Evolutionary conservation across 2,797 vertebrate genomes (phyloP), one percentile per base, ranked within the genome.

Genomic region (Parauchenoglanis punctatus): DNA sequence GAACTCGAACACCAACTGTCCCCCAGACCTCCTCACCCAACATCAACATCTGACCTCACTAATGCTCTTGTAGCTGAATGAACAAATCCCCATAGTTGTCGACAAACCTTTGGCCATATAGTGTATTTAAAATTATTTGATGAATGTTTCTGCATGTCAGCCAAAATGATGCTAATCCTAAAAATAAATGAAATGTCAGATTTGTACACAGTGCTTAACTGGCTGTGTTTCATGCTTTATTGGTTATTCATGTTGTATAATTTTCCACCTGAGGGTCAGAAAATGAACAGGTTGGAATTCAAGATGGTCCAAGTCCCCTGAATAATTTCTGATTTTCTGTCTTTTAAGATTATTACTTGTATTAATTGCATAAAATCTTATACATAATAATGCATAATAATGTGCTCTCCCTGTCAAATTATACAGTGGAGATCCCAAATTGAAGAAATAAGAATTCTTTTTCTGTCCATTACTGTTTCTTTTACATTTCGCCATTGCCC

Each of bases 241-340:
- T 91, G 85, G 81, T 54, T 65, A 84, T 88, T 89, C 86, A 90
- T 91, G 87, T 89, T 83, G 84, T 84, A 77, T 86, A 82, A 86
- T 84, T 85, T 88, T 84, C 85, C 70, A 85, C 82, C 63, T 86
- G 85, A 86, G 86, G 84, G 85, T 82, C 59, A 89, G 76, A 78
- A 89, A 85, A 87, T 75, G 63, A 81, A 88, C 61, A 31, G 17
- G 35, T 20, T 35, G 25, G 80, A 68, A 86, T 67, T 87, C 68
- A 88, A 44, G 76, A 83, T 18, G 73, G 46, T 52, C 44, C 31
- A 17, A 35, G 31, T 35, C 67, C 17, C 2, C 3, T 13, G 44
- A 46, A 20, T 75, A 44, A 46, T n/a, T 4, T 73, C 31, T 40
- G 31, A 70, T 15, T 25, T 12, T 49, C n/a, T 31, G 5, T 17